Conservation (phyloP, 2,797 vertebrate species). For the Thripadectes ignobilis region DNA sequence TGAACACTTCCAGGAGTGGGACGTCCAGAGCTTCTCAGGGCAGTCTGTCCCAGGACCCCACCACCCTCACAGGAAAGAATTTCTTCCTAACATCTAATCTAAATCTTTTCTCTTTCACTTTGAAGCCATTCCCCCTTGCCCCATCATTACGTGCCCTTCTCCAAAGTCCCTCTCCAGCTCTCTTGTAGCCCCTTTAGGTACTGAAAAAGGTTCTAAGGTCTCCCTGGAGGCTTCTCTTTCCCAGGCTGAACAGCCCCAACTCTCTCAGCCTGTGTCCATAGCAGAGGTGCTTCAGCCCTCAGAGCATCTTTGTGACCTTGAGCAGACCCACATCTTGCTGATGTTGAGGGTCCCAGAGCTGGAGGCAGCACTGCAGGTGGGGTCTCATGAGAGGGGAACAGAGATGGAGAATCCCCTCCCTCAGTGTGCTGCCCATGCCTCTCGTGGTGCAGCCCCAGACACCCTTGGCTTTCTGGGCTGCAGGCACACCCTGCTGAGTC, state of each 20-base stretch:
- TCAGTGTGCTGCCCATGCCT: background rate
- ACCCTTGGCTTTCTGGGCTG: background rate
- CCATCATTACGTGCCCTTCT: background rate
- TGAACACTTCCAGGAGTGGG: background rate
- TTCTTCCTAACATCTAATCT: background rate
- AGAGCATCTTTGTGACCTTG: background rate
- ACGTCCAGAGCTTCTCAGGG: background rate
- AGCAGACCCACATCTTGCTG: background rate
- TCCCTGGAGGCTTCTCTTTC: background rate
- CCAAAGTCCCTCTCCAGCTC: background rate
- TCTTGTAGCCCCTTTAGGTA: background rate
- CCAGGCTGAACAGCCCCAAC: background rate
- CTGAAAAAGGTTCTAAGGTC: background rate
- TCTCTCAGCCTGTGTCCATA: background rate
- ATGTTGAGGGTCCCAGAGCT: background rate
- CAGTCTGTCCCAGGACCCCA: background rate
- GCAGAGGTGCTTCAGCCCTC: background rate
- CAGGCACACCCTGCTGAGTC: background rate
- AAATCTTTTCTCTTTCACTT: background rate
- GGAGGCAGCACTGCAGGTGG: background rate
- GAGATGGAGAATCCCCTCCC: background rate
- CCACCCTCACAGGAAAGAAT: background rate
- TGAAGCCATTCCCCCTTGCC: background rate
- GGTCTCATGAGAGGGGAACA: background rate
- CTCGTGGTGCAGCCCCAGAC: background rate